Conservation (phyloP, 2,888 invertebrate species). For the Ophion costatus region DNA sequence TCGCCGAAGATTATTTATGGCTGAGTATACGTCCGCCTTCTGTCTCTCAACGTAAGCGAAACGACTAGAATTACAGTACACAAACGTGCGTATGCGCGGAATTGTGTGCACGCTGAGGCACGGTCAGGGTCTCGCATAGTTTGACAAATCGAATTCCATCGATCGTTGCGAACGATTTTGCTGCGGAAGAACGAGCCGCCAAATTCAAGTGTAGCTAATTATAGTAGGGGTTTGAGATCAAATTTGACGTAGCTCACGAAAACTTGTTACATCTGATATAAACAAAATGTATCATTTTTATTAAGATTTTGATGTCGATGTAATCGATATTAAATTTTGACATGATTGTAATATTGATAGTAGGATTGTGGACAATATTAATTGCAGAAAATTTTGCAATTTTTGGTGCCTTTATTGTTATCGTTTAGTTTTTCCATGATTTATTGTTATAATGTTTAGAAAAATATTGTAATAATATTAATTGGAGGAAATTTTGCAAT, state of each 20-base stretch:
- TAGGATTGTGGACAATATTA: too few species aligned
- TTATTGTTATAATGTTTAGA: too few species aligned
- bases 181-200: neutral
- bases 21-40: slow-evolving; percentile 27
- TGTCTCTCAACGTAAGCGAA: slow-evolving; percentile 19
- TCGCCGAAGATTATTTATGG: slow-evolving; percentile 55
- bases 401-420: too few species aligned
- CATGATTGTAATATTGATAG: neutral
- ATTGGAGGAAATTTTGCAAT: too few species aligned
- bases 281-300: neutral
- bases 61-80: slow-evolving; percentile 46
- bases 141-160: slow-evolving; percentile 47
- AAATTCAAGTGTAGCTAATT: too few species aligned
- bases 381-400: too few species aligned
- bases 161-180: neutral
- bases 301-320: neutral
- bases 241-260: neutral
- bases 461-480: too few species aligned
- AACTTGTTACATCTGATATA: neutral
- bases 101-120: slow-evolving; percentile 18
- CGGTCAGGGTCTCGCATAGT: slow-evolving; percentile 55
- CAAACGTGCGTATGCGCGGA: slow-evolving; percentile 9
- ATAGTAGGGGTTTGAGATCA: neutral
- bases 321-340: neutral
- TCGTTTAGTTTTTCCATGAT: too few species aligned